Evolutionary conservation across 1,140 invertebrate genomes (phyloP).

Genomic region (Euwallacea similis): DNA sequence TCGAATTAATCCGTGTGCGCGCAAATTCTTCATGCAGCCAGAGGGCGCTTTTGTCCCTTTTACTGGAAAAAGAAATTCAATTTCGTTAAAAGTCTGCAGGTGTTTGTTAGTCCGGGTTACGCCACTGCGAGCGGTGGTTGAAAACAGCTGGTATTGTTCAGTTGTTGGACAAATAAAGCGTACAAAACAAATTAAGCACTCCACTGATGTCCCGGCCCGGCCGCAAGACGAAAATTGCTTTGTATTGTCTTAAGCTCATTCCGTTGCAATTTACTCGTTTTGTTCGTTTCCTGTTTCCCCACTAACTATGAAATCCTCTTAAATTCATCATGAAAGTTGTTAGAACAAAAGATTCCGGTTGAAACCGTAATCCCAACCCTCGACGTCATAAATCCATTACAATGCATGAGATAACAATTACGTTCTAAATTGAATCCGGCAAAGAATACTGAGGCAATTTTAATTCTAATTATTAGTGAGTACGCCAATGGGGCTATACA

Average conservation of each 20-base stretch:
- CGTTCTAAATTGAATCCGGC: slow-evolving; percentile 24
- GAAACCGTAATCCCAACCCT: slow-evolving; percentile 29
- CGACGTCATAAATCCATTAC: slow-evolving; percentile 30
- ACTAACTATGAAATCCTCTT: slow-evolving; percentile 30
- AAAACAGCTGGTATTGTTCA: slow-evolving; percentile 1
- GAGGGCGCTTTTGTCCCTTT: not conserved
- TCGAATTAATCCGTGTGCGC: slow-evolving; percentile 11
- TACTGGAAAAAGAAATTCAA: not conserved
- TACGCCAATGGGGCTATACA: not conserved
- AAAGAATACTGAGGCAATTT: slow-evolving; percentile 24
- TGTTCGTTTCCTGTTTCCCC: slow-evolving; percentile 11
- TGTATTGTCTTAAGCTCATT: slow-evolving; percentile 31
- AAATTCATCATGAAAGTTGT: slow-evolving; percentile 32
- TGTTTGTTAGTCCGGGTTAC: not conserved
- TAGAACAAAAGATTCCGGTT: slow-evolving; percentile 26
- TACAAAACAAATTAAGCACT: slow-evolving; percentile 26
- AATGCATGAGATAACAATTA: slow-evolving; percentile 32
- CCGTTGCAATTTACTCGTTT: slow-evolving; percentile 20
- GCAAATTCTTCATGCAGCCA: slow-evolving; percentile 8
- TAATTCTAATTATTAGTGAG: slow-evolving; percentile 23
- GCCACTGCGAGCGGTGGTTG: not conserved
- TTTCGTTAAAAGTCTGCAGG: not conserved
- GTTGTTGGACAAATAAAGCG: slow-evolving; percentile 7
- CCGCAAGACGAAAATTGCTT: slow-evolving; percentile 30
- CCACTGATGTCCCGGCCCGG: not conserved